Evolutionary conservation across 2,113 vertebrate genomes (phyloP).

Genomic region (Emydocephalus ijimae): DNA sequence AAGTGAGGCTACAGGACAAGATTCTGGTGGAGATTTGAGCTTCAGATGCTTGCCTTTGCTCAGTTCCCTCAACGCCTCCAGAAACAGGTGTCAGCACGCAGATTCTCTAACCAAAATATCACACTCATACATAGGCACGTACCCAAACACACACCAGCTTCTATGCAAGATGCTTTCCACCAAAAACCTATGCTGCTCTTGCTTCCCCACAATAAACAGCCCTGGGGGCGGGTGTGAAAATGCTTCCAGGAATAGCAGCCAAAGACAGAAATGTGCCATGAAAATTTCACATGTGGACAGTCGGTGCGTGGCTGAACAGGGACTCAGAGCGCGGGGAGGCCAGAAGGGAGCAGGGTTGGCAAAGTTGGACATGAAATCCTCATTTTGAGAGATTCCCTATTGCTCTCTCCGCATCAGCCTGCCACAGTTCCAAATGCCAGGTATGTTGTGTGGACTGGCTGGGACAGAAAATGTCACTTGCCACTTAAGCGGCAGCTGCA

Average conservation of each 20-base stretch:
- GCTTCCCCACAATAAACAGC: constrained; percentile 8
- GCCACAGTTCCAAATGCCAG: constrained; percentile 6
- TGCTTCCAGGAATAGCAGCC: constrained; percentile 33
- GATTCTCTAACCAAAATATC: constrained; percentile 28
- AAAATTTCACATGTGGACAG: constrained; percentile 22
- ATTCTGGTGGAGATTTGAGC: not conserved
- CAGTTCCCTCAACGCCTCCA: constrained; percentile 12
- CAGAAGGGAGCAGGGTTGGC: not conserved
- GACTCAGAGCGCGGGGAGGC: not conserved
- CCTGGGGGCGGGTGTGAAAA: constrained; percentile 26
- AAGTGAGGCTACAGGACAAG: not conserved
- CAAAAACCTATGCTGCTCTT: not conserved
- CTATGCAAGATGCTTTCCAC: constrained; percentile 13
- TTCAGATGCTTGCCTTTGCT: not conserved
- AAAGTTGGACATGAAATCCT: not conserved
- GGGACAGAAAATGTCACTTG: constrained; percentile 16
- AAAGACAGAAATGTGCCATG: constrained; percentile 27
- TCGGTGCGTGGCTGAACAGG: constrained; percentile 8
- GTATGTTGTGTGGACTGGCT: not conserved
- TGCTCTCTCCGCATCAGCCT: no score
- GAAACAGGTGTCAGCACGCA: constrained; percentile 19
- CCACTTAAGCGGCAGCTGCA: not conserved
- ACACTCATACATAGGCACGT: not conserved
- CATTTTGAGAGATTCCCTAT: not conserved
- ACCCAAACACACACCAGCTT: not conserved